These are phyloP conservation scores for Rissa tridactyla DNA, from an alignment of 2,113 vertebrate genomes.

Conservation along the genomic window DNA sequence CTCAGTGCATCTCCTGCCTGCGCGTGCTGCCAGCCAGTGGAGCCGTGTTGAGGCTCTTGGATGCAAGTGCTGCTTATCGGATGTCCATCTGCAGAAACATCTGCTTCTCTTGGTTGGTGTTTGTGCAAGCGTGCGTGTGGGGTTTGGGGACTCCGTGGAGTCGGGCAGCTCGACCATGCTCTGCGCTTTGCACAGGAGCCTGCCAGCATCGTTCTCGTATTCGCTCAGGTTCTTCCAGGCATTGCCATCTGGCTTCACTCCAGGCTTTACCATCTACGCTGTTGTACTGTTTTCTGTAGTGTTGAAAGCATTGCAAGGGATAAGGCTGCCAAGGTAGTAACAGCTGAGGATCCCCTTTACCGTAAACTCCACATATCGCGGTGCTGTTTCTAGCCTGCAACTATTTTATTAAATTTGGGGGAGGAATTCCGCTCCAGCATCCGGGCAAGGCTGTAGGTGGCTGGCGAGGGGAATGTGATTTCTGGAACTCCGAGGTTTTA, in stretches of 20 bases:
- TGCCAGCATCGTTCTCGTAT: not conserved
- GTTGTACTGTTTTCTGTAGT: not conserved
- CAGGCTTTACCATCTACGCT: fast-evolving
- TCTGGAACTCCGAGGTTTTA: not conserved
- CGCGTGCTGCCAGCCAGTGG: not conserved
- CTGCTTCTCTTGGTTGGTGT: not conserved
- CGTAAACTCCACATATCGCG: not conserved
- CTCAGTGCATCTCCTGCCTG: not conserved
- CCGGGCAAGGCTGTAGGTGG: not conserved
- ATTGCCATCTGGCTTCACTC: not conserved
- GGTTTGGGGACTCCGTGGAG: not conserved
- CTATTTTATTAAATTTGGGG: not conserved
- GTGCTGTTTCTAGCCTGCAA: not conserved
- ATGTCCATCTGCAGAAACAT: not conserved
- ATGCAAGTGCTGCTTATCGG: fast-evolving
- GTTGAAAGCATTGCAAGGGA: not conserved
- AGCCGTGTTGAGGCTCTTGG: not conserved
- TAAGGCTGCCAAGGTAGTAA: not conserved
- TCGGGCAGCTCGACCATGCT: not conserved
- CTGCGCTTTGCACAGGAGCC: not conserved
- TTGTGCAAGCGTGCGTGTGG: not conserved
- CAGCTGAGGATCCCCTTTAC: not conserved
- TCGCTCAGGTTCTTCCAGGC: not conserved
- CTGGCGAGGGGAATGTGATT: not conserved
- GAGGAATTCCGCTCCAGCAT: not conserved